These are phyloP conservation scores for Onychomys leucogaster DNA, from an alignment of 2,797 vertebrate genomes.

Conservation along the genomic window DNA sequence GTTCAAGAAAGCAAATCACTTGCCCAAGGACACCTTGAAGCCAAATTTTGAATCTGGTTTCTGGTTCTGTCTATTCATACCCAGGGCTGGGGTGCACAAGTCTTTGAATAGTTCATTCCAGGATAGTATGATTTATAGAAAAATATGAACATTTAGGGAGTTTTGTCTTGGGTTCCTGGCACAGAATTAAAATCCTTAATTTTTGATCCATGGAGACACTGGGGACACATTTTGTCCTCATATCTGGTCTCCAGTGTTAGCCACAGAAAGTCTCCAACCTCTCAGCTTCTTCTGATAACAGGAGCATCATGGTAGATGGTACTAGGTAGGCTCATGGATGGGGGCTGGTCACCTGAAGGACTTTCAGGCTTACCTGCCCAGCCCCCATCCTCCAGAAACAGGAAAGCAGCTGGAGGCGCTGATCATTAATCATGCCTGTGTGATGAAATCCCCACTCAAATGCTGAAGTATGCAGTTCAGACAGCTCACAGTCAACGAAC, in stretches of 20 bases:
- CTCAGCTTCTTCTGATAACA: not conserved
- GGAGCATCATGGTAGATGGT: not conserved
- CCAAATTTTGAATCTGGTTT: not conserved
- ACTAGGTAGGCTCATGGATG: not conserved
- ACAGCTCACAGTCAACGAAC: not conserved
- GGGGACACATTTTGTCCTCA: not conserved
- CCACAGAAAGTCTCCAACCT: not conserved
- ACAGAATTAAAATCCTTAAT: not conserved
- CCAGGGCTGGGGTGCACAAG: not conserved
- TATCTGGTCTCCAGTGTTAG: not conserved
- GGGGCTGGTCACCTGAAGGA: not conserved
- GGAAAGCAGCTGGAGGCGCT: not conserved
- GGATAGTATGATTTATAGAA: not conserved
- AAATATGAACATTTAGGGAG: not conserved
- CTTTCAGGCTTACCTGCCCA: not conserved
- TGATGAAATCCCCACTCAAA: not conserved
- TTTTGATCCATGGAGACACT: not conserved
- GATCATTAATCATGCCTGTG: not conserved
- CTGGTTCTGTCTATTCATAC: not conserved
- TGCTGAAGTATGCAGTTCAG: not conserved
- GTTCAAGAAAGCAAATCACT: not conserved
- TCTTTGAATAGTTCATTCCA: not conserved
- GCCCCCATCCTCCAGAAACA: not conserved
- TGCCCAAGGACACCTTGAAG: not conserved
- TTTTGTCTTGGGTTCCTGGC: not conserved